These are phyloP conservation scores for Pterocles gutturalis DNA, from an alignment of 2,113 vertebrate species.

Conservation along the genomic window DNA sequence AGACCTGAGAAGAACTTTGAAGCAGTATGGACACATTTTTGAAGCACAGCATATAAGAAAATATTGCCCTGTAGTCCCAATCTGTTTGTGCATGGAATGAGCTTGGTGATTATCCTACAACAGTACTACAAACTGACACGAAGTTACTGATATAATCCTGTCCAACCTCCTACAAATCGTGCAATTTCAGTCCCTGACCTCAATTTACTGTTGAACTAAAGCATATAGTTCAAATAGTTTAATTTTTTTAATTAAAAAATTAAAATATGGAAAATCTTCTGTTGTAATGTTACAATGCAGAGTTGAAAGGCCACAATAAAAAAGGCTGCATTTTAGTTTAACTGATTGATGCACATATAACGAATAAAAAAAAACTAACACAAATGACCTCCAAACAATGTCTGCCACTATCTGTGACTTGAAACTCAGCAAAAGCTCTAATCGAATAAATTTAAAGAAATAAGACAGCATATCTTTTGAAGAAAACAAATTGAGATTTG, in stretches of 20 bases:
- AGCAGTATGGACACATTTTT: neutral
- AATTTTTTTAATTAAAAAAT: neutral
- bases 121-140: neutral
- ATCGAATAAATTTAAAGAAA: neutral
- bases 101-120: neutral
- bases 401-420: neutral
- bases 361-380: neutral
- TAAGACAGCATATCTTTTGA: neutral
- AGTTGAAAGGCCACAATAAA: neutral
- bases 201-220: neutral
- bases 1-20: neutral
- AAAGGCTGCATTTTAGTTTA: neutral
- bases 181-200: neutral
- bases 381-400: neutral
- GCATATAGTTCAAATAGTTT: neutral
- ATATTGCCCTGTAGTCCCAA: neutral
- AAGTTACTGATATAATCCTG: neutral
- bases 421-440: neutral
- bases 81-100: neutral
- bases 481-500: neutral
- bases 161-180: neutral
- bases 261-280: neutral
- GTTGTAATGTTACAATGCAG: neutral
- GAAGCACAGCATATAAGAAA: neutral
- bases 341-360: neutral